A percentile compares a stretch with the other conserved stretches of the same genome.
Conservation (phyloP, 2,113 vertebrate genomes). For the Sprattus sprattus region DNA sequence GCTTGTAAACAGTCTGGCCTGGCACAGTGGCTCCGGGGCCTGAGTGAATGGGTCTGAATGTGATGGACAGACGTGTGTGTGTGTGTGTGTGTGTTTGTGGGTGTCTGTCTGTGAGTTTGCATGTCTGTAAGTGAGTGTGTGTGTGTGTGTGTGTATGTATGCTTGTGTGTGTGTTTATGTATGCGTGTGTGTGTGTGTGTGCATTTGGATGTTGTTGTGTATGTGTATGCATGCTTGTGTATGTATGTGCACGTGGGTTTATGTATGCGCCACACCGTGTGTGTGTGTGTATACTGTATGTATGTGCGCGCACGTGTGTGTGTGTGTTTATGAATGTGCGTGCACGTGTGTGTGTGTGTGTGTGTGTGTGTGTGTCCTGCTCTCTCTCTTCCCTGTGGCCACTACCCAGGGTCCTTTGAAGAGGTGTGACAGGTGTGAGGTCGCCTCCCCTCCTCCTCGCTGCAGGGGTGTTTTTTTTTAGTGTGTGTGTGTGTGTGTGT, state of each 20-base stretch:
- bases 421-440: constrained; percentile 41
- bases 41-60: too few relatives aligned
- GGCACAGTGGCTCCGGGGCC: too few relatives aligned
- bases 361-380: constrained; percentile 36
- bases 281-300: background rate
- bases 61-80: too few relatives aligned
- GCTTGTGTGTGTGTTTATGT: background rate
- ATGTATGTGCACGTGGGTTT: background rate
- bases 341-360: background rate
- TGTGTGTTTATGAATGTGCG: background rate
- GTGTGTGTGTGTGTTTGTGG: too few relatives aligned
- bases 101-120: too few relatives aligned
- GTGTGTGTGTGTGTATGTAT: too few relatives aligned
- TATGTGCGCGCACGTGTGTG: background rate
- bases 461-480: background rate
- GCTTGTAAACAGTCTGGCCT: too few relatives aligned
- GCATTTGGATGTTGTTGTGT: too few relatives aligned
- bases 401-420: constrained; percentile 30
- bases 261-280: background rate
- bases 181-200: background rate
- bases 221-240: too few relatives aligned
- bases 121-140: too few relatives aligned
- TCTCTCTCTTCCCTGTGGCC: background rate
- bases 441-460: constrained; percentile 13
- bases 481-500: background rate